Conservation (phyloP, 2,888 invertebrate genomes). For the Drosophila aldrichi region DNA sequence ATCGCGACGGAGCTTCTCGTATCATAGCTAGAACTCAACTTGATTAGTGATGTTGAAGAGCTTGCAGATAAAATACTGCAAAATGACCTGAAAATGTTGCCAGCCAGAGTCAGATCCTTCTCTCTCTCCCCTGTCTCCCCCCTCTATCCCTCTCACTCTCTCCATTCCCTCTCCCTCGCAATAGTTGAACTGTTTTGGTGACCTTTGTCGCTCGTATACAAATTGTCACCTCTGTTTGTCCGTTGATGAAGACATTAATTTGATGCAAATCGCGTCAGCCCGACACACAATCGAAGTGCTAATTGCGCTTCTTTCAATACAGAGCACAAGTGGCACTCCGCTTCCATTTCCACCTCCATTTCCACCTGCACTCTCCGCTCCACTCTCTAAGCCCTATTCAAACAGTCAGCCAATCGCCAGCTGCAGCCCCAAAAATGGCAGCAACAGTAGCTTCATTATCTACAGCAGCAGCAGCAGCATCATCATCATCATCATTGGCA, state of each 20-base stretch:
- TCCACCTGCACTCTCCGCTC: background rate
- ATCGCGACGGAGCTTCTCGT: background rate
- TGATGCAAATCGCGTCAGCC: conserved; percentile 78
- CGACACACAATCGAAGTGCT: conserved; percentile 82
- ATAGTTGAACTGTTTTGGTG: conserved; percentile 8
- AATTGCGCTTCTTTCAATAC: conserved; percentile 82
- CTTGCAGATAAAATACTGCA: conserved; percentile 6
- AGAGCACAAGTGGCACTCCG: conserved; percentile 15
- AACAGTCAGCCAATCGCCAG: conserved; percentile 66
- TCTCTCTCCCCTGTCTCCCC: background rate
- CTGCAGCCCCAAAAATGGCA: conserved; percentile 20
- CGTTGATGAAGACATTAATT: conserved; percentile 78
- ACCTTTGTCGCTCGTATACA: conserved; percentile 14
- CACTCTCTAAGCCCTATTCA: conserved; percentile 19
- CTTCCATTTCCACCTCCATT: background rate
- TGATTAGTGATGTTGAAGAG: conserved; percentile 22
- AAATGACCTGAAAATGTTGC: conserved; percentile 13
- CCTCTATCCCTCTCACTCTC: background rate
- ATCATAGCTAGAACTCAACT: conserved; percentile 5
- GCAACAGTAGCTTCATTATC: conserved; percentile 43
- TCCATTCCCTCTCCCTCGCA: background rate
- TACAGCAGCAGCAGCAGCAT: conserved; percentile 8
- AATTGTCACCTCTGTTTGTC: conserved; percentile 44
- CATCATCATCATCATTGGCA: conserved; percentile 24
- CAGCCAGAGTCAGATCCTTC: too few species aligned